Evolutionary conservation across 2,888 invertebrate species (phyloP).

Genomic region (Amiota mariae): DNA sequence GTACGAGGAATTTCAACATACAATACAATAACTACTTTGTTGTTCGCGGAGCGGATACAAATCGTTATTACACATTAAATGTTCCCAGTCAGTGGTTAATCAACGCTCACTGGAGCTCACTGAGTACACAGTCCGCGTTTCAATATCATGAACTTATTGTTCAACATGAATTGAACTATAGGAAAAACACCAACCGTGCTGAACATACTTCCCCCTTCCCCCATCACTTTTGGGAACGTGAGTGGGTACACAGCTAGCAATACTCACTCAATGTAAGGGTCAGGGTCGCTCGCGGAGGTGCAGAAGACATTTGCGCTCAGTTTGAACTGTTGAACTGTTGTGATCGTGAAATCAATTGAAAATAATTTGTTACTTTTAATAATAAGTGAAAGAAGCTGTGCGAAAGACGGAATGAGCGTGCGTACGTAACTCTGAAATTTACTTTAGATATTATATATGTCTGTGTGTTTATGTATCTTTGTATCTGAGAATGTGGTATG

Average conservation of each 20-base stretch:
- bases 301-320: neutral
- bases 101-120: slow-evolving; percentile 40
- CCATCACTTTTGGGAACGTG: neutral
- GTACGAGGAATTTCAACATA: slow-evolving; percentile 70
- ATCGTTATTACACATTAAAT: slow-evolving; percentile 73
- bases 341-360: slow-evolving; percentile 70
- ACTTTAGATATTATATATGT: too few species aligned
- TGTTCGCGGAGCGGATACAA: slow-evolving; percentile 65
- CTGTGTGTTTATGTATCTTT: too few species aligned
- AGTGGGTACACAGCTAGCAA: slow-evolving; percentile 3
- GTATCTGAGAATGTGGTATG: slow-evolving; percentile 19
- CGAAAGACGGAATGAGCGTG: slow-evolving; percentile 36
- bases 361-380: slow-evolving; percentile 71
- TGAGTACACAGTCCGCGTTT: neutral
- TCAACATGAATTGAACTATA: slow-evolving; percentile 1
- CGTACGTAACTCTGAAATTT: slow-evolving; percentile 16
- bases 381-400: slow-evolving; percentile 66
- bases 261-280: neutral
- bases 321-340: slow-evolving; percentile 30
- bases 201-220: neutral
- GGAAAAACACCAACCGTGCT: slow-evolving; percentile 4
- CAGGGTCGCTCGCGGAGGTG: slow-evolving; percentile 40
- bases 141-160: too few species aligned
- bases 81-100: slow-evolving; percentile 70
- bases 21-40: slow-evolving; percentile 57